Base-by-base conservation (phyloP, 2,797 vertebrate genomes). In the Momotus momota region DNA sequence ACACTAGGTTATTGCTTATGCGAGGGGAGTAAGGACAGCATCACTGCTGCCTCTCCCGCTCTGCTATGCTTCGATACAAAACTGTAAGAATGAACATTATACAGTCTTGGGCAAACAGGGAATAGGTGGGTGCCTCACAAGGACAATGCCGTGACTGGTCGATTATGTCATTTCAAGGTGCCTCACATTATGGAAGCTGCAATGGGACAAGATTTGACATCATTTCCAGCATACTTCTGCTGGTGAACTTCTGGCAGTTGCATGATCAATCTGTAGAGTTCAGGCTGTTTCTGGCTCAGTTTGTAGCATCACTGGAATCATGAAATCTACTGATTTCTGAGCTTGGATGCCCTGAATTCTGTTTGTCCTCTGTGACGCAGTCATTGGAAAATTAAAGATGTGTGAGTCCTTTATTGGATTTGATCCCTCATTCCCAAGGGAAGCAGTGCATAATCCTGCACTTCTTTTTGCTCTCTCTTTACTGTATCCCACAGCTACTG, bases 31-130 rank as follows among this genome's bases (percentile, higher is more conserved):
- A 55, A 8, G 79, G 23, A 43, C 15, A 58, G 6, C 16, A 82
- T 58, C n/a, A 9, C 12, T 55, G 7, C 13, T 6, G 1, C 29
- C 27, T 38, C 43, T 84, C 46, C 9, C 9, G 6, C 15, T 25
- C 16, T 29, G 33, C 45, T 49, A 12, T 46, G 4, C 72, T 89
- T 74, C 3, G 1, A 60, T 52, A 11, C 1, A 5, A 60, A 78
- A 38, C 12, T 0, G 0, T 18, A 48, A 55, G 33, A 57, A 16
- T 8, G 4, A 75, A 26, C 9, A 4, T 25, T 13, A 11, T 4
- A 8, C 6, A 6, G 40, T 19, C 31, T 64, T 71, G 71, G 9
- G 31, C 11, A 74, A 35, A 41, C 6, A 55, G 12, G 11, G 40
- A 54, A 12, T 7, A n/a, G 10, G 4, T 60, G 41, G 27, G 7